Evolutionary conservation across 1,140 invertebrate species (phyloP), one percentile per base, ranked within the genome.

Genomic region (Hirudo medicinalis): DNA sequence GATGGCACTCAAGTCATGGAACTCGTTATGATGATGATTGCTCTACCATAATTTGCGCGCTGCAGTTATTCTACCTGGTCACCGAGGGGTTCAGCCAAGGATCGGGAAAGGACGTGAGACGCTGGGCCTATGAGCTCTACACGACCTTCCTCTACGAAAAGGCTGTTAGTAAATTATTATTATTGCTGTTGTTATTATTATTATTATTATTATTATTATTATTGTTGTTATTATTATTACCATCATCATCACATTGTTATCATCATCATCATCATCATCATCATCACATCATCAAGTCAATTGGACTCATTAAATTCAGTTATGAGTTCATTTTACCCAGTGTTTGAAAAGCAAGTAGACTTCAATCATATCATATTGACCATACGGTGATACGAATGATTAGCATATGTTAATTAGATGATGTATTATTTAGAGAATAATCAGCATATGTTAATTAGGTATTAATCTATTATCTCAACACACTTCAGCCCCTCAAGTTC

Each of bases 111-210:
- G 91, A 94, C 78, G 88, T 96, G 87, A 87, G 90, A 71, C 91
- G 93, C 80, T 97, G 93, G 93, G 93, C 93, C 43, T 97, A 96
- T 83, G 94, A 97, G 85, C 94, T 97, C 78, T 91, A 94, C 83
- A 96, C 94, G 70, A 93, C 90, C 78, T 97, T 97, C 84, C 84
- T 97, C 72, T 90, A 93, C 76, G 91, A 92, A 76, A 88, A 88
- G 77, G 91, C 92, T 76, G 90, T 87, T 81, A 84, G 85, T 85
- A 63, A 25, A 25, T 63, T 29, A 29, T 68, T 68, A 40, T 68
- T 68, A 13, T 49, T 49, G 11, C 11, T 49, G 13, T n/a, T 63
- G 17, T 63, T 63, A 63, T 63, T 63, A 63, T 63, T 63, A 63
- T 63, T 63, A 63, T 63, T 63, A 63, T 63, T 63, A 63, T 63